Evolutionary conservation across 2,888 invertebrate genomes (phyloP).

Genomic region (Oasisia sp.): DNA sequence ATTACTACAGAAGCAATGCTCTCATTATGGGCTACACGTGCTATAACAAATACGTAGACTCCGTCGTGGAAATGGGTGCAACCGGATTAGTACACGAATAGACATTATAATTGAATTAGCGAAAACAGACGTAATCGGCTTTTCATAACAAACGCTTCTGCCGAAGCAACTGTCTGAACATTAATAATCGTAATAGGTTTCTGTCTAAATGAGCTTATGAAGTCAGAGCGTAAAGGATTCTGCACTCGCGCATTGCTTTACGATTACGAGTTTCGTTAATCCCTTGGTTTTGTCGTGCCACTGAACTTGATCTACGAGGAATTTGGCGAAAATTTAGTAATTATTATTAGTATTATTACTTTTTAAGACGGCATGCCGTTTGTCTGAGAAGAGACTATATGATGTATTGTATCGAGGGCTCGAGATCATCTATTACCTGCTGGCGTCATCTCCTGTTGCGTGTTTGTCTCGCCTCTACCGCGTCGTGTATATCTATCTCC

Average conservation of each 20-base stretch:
- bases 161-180: background rate
- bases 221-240: background rate
- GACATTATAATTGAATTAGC: background rate
- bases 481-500: no score
- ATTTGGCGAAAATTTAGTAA: no score
- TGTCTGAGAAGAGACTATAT: background rate
- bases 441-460: background rate
- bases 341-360: no score
- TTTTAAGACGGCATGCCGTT: background rate
- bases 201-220: background rate
- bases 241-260: background rate
- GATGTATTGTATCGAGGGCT: background rate
- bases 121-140: background rate
- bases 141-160: background rate
- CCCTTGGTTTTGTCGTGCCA: no score
- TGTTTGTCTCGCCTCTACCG: background rate
- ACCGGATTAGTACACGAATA: background rate
- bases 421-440: background rate
- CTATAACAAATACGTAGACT: background rate
- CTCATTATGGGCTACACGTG: background rate
- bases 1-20: background rate
- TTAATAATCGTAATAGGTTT: background rate
- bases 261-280: no score
- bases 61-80: background rate
- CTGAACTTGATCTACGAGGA: no score